Base-by-base conservation (phyloP, 2,888 invertebrate genomes). In the Stramonita haemastoma region DNA sequence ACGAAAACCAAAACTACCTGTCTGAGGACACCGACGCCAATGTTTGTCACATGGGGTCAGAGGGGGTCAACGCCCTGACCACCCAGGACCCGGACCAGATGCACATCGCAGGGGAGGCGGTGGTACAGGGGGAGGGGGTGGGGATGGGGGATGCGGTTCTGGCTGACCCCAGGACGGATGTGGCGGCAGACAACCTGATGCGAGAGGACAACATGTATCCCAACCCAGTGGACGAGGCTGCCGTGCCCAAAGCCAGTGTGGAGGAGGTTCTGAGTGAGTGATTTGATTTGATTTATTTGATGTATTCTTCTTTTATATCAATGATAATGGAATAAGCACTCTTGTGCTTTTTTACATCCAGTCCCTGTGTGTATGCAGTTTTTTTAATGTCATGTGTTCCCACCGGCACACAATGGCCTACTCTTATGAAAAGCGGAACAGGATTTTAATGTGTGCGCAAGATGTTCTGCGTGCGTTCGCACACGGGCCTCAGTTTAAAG, bases 111-210 rank as follows among this genome's bases (percentile, higher is more conserved):
- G 56, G n/a, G 6, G 88, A 81, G 19, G 88, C 83, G 13, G 11
- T 79, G 13, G 11, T 79, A 22, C 26, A 26, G 26, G 13, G 26
- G 5, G 46, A 36, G 19, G 81, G 17, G 19, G 8, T 83, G 22
- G 81, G 17, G 19, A 0, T 83, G 22, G 81, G 26, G 22, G 93
- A 70, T 17, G 92, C 90, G 8, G 87, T 90, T 46, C 1, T 79
- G 32, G 92, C 90, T 13, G 93, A 93, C 88, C 87, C 92, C 15
- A 89, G 90, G 36, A 93, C 94, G 2, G 92, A 92, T n/a, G 91
- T 91, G 86, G 93, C 93, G 36, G 91, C 93, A n/a, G 91, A 93
- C 36, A 92, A 93, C 86, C 92, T 94, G 66, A 91, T 94, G 89
- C 92, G 91, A 89, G 92, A 91, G 57, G 93, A 29, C 29, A n/a